Percentiles rank a stretch among this genome's conserved stretches.
Evolutionary conservation across 2,113 vertebrate species (phyloP).

Genomic region (Limnothrissa miodon): DNA sequence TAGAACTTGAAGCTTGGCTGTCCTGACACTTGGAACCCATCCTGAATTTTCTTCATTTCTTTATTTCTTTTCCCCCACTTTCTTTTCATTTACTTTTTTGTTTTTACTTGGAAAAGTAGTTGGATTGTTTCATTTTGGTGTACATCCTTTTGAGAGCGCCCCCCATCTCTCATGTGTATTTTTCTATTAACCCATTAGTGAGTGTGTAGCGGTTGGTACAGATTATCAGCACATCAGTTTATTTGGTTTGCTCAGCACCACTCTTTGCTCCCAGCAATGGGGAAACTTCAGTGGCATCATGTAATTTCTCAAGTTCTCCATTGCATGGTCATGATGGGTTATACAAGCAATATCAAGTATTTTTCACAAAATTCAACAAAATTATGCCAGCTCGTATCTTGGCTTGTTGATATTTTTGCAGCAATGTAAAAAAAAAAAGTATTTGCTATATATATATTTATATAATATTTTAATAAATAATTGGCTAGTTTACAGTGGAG

Average conservation of each 20-base stretch:
- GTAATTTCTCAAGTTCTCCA: slow-evolving; percentile 43
- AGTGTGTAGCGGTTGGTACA: background rate
- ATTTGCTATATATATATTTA: too few relatives aligned
- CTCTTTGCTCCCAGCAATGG: background rate
- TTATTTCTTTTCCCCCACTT: background rate
- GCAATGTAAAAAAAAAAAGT: slow-evolving; percentile 40
- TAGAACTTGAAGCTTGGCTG: slow-evolving; percentile 13
- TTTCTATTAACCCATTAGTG: background rate
- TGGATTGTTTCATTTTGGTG: background rate
- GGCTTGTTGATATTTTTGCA: slow-evolving; percentile 51
- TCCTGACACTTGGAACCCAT: background rate
- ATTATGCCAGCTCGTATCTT: slow-evolving; percentile 20
- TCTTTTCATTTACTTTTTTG: background rate
- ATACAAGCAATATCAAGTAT: slow-evolving; percentile 12
- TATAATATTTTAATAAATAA: slow-evolving; percentile 60
- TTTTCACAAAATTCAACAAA: slow-evolving; percentile 16
- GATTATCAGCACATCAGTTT: slow-evolving; percentile 14
- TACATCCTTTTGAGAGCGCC: background rate
- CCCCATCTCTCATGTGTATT: background rate
- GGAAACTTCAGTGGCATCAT: slow-evolving; percentile 9
- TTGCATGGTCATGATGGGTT: slow-evolving; percentile 62
- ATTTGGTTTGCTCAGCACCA: slow-evolving; percentile 8
- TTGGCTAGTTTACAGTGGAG: slow-evolving; percentile 63
- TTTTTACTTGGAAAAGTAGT: background rate
- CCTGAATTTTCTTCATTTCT: background rate